Evolutionary conservation across 2,888 invertebrate species (phyloP), one percentile per base, ranked within the genome.

Genomic region (Cantharis nigra): DNA sequence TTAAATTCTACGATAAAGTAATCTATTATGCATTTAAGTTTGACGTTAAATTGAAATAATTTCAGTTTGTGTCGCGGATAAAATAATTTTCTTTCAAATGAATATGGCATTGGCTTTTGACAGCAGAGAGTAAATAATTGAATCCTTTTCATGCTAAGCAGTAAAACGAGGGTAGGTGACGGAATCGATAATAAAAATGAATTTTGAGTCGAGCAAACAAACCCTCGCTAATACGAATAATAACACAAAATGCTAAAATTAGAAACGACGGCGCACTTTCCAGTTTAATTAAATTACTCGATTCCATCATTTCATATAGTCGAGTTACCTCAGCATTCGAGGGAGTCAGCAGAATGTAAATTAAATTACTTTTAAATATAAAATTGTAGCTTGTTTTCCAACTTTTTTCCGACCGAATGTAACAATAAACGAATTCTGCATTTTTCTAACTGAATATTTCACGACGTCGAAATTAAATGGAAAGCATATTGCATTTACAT

Each of bases 241-340:
- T 81, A 80, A 82, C 81, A 77, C 81, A 80, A 82, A 83, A 82
- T 78, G 82, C 79, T 77, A 78, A 81, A 81, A 83, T 83, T 80
- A 78, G 81, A 80, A 82, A 78, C 80, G 79, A 80, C 80, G 73
- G 82, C 78, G 80, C 80, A 83, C 83, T 84, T 84, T 83, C 82
- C 82, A 83, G 80, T 84, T 83, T 83, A 84, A 84, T 83, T 83
- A 84, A 83, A 84, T 84, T 84, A 84, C 82, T 81, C 83, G 82
- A 82, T 83, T 82, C 82, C 83, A 82, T 83, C 82, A 81, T 83
- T 83, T 82, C 82, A 80, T 80, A 81, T 76, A 80, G 80, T 75
- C 79, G 80, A 78, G 80, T 78, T 79, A 76, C 80, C 80, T 77
- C 78, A 77, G 77, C 49, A 65, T 78, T 79, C 79, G 77, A 78